These are phyloP conservation scores for Philonicus albiceps DNA, from an alignment of 2,888 invertebrate species.

Conservation along the genomic window DNA sequence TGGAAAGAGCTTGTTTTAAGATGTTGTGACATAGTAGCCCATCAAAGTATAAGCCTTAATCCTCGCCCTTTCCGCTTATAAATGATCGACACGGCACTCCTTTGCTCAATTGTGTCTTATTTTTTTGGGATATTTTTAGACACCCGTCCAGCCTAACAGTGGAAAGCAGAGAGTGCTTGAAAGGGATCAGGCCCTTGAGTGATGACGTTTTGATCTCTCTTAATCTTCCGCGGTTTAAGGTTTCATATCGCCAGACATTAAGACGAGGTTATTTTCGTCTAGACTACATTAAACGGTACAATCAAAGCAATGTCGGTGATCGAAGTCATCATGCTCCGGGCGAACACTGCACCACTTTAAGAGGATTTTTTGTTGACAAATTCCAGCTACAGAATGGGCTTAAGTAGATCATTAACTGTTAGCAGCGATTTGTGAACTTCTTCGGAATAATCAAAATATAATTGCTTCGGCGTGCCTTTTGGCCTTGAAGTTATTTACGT, in stretches of 20 bases:
- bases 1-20: conserved; percentile 3
- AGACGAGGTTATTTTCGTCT: neutral
- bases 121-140: conserved; percentile 6
- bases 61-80: conserved; percentile 12
- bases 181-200: conserved; percentile 14
- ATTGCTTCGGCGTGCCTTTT: neutral
- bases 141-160: neutral
- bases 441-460: neutral
- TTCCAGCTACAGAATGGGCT: neutral
- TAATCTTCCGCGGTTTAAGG: neutral
- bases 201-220: neutral
- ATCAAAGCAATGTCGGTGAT: neutral
- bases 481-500: neutral
- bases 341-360: neutral
- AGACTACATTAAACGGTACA: neutral
- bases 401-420: neutral
- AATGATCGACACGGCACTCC: conserved; percentile 1
- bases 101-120: neutral
- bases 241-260: conserved; percentile 11
- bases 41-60: neutral
- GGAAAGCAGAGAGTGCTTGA: neutral
- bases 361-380: neutral
- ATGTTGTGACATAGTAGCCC: conserved; percentile 1
- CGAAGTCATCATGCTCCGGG: neutral
- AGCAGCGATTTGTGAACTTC: neutral